A percentile compares a stretch with the other conserved stretches of the same genome.
Conservation (phyloP, 2,797 vertebrate species). For the Crax fasciolata region DNA sequence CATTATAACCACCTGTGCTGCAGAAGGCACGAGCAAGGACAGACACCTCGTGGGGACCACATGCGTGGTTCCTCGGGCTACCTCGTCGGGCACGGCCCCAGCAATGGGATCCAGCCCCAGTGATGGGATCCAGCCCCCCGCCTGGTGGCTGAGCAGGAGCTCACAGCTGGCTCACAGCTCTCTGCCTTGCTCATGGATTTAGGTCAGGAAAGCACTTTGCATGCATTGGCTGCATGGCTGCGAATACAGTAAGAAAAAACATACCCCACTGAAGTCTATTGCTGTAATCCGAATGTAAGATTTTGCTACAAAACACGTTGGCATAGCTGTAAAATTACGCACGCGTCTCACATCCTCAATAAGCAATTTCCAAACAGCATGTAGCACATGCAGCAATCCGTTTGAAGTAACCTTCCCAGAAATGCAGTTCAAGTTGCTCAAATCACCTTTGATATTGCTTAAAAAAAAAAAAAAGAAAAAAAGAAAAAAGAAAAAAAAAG, state of each 20-base stretch:
- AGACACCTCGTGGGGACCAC: not conserved
- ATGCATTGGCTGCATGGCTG: not conserved
- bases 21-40: not conserved
- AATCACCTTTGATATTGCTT: not conserved
- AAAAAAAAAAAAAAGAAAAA: not conserved
- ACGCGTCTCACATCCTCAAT: not conserved
- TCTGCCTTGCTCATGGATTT: not conserved
- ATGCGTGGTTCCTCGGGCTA: conserved; percentile 29
- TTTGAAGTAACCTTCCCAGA: not conserved
- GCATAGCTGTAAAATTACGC: not conserved
- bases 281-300: not conserved
- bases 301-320: not conserved
- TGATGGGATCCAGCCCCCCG: not conserved
- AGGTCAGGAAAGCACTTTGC: not conserved
- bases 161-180: not conserved
- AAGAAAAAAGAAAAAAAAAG: not conserved
- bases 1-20: not conserved
- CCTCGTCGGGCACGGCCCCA: conserved; percentile 15
- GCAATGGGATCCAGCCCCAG: not conserved
- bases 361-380: not conserved
- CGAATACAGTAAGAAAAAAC: not conserved
- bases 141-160: not conserved
- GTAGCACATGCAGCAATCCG: not conserved
- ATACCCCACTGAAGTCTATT: not conserved
- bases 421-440: not conserved